These are phyloP conservation scores for Piezodorus guildinii DNA, from an alignment of 1,140 invertebrate species.

Conservation along the genomic window DNA sequence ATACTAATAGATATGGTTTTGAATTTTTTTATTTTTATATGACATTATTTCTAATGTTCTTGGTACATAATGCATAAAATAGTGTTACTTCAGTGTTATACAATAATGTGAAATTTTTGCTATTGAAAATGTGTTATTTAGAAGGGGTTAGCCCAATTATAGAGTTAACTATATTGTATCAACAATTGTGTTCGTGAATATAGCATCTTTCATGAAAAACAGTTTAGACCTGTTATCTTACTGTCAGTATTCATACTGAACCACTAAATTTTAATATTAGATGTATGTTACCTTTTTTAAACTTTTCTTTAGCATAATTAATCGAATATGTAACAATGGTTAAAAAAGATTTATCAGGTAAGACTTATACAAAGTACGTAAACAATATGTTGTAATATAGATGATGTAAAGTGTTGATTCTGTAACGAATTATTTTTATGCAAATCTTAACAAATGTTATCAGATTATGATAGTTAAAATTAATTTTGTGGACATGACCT, in stretches of 20 bases:
- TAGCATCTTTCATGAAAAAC: neutral
- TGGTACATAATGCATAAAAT: neutral
- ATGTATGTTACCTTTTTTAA: slow-evolving; percentile 1
- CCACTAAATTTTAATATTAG: slow-evolving; percentile 3
- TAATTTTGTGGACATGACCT: slow-evolving; percentile 1
- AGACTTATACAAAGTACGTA: neutral
- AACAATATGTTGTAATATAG: neutral
- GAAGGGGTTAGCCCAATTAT: neutral
- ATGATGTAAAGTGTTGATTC: neutral
- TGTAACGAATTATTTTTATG: slow-evolving; percentile 6
- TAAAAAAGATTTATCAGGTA: neutral
- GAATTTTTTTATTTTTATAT: neutral
- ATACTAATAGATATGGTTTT: neutral
- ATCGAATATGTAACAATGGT: neutral
- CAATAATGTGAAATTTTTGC: neutral
- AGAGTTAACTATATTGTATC: neutral
- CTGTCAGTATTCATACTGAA: neutral
- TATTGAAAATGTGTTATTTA: slow-evolving; percentile 1
- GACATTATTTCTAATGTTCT: neutral
- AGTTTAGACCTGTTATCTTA: neutral
- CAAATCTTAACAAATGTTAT: neutral
- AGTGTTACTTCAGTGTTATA: neutral
- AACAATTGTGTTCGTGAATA: neutral
- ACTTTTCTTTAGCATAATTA: neutral
- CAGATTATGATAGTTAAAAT: slow-evolving; percentile 1